These are phyloP conservation scores for Galerucella pusilla DNA, from an alignment of 2,888 invertebrate genomes.

Conservation along the genomic window DNA sequence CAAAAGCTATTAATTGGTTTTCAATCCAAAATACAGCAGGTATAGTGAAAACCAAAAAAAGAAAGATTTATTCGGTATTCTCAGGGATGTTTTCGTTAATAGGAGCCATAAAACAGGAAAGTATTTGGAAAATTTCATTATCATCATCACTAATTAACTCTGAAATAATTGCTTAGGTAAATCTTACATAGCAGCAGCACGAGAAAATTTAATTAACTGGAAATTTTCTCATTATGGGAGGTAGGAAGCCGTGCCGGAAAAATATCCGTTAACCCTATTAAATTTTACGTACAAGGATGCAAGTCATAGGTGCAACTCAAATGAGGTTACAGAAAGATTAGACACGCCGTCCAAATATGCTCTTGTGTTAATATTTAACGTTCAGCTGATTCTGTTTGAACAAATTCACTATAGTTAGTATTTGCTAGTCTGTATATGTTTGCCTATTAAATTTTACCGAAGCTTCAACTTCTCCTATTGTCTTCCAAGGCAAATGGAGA, in stretches of 20 bases:
- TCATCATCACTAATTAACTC: constrained; percentile 41
- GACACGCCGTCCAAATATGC: neutral
- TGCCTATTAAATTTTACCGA: too few relatives aligned
- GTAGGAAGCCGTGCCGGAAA: constrained; percentile 36
- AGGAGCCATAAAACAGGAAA: constrained; percentile 6
- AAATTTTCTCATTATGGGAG: constrained; percentile 43
- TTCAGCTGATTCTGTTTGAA: neutral
- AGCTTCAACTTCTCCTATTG: too few relatives aligned
- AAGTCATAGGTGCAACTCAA: constrained; percentile 1
- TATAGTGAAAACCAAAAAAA: neutral
- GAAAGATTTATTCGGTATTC: neutral
- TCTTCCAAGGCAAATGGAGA: too few relatives aligned
- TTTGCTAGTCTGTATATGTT: too few relatives aligned
- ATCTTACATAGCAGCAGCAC: constrained; percentile 35
- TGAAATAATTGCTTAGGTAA: constrained; percentile 40
- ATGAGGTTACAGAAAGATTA: neutral
- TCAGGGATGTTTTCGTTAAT: constrained; percentile 8
- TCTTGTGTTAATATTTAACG: neutral
- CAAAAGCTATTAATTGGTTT: neutral
- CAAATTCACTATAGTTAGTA: neutral
- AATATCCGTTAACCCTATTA: constrained; percentile 39
- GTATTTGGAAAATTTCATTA: constrained; percentile 39
- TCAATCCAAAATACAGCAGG: neutral
- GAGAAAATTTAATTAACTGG: constrained; percentile 42
- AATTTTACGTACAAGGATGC: constrained; percentile 25